phyloP scores from a whole-genome alignment of 1,140 invertebrate species.

The Drosophila suzukii region DNA sequence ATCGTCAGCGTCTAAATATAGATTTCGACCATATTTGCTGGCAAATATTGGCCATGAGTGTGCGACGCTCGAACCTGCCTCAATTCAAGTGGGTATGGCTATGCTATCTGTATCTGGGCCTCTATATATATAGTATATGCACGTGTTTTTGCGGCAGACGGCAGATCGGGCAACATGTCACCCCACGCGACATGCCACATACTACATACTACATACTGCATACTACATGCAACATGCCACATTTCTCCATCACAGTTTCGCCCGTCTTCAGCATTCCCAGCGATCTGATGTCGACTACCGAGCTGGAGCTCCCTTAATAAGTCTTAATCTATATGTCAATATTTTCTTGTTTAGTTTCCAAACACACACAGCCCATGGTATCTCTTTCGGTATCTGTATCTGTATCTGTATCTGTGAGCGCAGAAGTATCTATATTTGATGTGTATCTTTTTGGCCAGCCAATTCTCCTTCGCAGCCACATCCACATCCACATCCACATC shows the following conservation, averaged over 20 bases:
- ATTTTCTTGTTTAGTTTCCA: constrained; percentile 77
- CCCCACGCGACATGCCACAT: constrained; percentile 58
- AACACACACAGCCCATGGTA: constrained; percentile 47
- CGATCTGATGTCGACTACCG: constrained; percentile 11
- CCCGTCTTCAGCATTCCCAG: constrained; percentile 20
- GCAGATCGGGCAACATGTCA: constrained; percentile 57
- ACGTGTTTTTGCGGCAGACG: constrained; percentile 46
- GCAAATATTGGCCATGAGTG: constrained; percentile 77
- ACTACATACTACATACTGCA: constrained; percentile 48
- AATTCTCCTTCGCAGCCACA: constrained; percentile 24
- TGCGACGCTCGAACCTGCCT: constrained; percentile 59
- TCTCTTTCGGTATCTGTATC: constrained; percentile 17
- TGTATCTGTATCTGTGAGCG: constrained; percentile 21
- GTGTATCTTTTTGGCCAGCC: constrained; percentile 52
- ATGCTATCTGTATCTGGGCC: constrained; percentile 1
- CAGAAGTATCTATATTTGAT: constrained; percentile 46
- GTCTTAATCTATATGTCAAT: constrained; percentile 81
- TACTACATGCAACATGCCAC: constrained; percentile 41
- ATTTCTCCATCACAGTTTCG: constrained; percentile 39
- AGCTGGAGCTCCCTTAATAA: constrained; percentile 64
- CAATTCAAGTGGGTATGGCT: constrained; percentile 38
- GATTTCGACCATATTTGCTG: constrained; percentile 79
- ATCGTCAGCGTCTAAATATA: constrained; percentile 79
- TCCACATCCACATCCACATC: constrained; percentile 15
- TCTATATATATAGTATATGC: constrained; percentile 6